A percentile compares a stretch with the other conserved stretches of the same genome.
Conservation (phyloP, 2,113 vertebrate species). For the Leptodactylus fuscus region DNA sequence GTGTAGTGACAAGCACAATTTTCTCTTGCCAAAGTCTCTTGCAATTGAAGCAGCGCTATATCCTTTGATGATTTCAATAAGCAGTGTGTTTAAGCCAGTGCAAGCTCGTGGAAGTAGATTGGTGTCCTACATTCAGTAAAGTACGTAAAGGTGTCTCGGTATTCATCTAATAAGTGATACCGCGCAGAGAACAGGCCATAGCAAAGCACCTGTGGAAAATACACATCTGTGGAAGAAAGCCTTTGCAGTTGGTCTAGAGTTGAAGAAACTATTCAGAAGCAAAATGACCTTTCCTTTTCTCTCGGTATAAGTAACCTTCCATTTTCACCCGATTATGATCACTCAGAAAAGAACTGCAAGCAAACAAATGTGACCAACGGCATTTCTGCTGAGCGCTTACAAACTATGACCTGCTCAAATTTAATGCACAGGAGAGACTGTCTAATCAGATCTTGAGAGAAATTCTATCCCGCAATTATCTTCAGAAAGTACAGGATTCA, state of each 20-base stretch:
- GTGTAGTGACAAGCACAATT: constrained; percentile 34
- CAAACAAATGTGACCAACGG: constrained; percentile 18
- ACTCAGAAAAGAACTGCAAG: constrained; percentile 27
- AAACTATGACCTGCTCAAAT: constrained; percentile 11
- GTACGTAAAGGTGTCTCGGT: constrained; percentile 43
- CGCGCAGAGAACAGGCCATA: constrained; percentile 64
- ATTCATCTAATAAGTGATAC: constrained; percentile 56
- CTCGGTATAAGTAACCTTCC: constrained; percentile 36
- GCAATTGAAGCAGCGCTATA: constrained; percentile 58
- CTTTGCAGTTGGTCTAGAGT: constrained; percentile 64
- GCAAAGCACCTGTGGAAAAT: constrained; percentile 65
- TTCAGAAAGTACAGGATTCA: background rate
- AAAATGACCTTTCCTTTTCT: constrained; percentile 62
- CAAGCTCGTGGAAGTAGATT: background rate
- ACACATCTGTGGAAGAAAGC: constrained; percentile 64
- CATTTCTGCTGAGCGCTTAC: constrained; percentile 25
- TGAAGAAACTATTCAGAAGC: constrained; percentile 62
- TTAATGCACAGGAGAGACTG: constrained; percentile 1
- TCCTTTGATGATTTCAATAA: constrained; percentile 61
- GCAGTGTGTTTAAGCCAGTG: constrained; percentile 35
- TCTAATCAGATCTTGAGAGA: constrained; percentile 21
- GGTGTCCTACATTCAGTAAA: constrained; percentile 54
- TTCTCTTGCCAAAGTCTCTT: constrained; percentile 62
- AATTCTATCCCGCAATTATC: constrained; percentile 27
- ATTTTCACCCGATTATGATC: constrained; percentile 38